Evolutionary conservation across 2,113 vertebrate genomes (phyloP), one percentile per base, ranked within the genome.

Genomic region (Erythrolamprus reginae): DNA sequence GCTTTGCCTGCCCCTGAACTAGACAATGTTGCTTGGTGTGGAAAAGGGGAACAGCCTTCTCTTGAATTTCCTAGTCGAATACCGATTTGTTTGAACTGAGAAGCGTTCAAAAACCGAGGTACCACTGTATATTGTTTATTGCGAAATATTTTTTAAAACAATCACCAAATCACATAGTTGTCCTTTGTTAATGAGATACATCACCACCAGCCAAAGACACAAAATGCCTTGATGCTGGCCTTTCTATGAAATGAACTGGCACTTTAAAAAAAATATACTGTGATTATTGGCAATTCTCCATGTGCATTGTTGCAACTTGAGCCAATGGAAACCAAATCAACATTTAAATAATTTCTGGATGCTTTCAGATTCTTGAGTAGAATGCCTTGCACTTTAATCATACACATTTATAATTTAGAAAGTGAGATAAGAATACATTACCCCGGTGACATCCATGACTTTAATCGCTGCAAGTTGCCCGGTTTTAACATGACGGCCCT

Each of bases 361-460:
- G 83, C 5, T 84, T 65, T 15, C 3, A 45, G 0, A 1, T 55
- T 89, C 90, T 90, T 82, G 24, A 77, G 58, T n/a, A 33, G 0
- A 23, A 45, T 90, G 89, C 65, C 89, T 82, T 88, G n/a, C 70
- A 89, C 85, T 89, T 88, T 87, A n/a, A 85, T 92, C 82, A 50
- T 90, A n/a, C 24, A 38, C 48, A 61, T 3, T 52, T 4, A 87
- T 17, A 70, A 88, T 91, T 92, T 91, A 84, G 94, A 61, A 89
- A 51, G 38, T 12, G 89, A 88, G 19, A 94, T 87, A 86, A 93
- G 86, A 94, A 93, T 93, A 97, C 94, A 90, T 98, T 98, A 99
- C 99, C 97, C 99, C 99, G 42, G 99, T 99, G 97, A 99, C 99
- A 86, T 99, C 99, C 99, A 99, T 99, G 97, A 99, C 99, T 95